Evolutionary conservation across 2,797 vertebrate genomes (phyloP).

Genomic region (Lophura swinhoii): DNA sequence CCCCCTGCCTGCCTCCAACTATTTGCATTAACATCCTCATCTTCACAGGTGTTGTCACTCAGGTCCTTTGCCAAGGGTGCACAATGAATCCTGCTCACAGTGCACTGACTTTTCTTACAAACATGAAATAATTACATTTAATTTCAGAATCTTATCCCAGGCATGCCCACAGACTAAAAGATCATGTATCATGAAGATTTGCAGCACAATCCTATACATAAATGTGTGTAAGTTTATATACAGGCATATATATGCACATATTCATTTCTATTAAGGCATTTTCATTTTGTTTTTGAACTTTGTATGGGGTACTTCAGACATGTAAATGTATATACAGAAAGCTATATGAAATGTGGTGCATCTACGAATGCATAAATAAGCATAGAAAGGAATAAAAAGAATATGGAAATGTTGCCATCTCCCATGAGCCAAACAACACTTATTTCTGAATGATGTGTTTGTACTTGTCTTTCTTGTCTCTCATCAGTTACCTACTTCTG

Average conservation of each 20-base stretch:
- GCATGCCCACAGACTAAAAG: neutral
- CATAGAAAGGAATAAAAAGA: neutral
- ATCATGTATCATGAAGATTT: neutral
- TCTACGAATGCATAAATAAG: neutral
- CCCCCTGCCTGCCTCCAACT: neutral
- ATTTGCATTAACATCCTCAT: neutral
- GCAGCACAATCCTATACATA: neutral
- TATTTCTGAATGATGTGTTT: constrained; percentile 66
- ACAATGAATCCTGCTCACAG: neutral
- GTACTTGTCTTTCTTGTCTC: constrained; percentile 47
- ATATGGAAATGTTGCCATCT: constrained; percentile 19
- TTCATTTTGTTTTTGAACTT: neutral
- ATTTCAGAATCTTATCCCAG: neutral
- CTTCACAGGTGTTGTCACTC: neutral
- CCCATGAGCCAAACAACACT: constrained; percentile 47
- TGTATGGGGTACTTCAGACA: neutral
- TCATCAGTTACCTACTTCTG: constrained; percentile 37
- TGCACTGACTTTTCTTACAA: neutral
- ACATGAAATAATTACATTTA: neutral
- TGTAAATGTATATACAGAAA: neutral
- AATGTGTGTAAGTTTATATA: neutral
- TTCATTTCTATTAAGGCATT: neutral
- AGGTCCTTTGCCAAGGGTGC: neutral
- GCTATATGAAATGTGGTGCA: neutral
- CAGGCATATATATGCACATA: neutral